Conservation (phyloP, 2,888 invertebrate species). For the Pseudococcus jackbeardsleyi region DNA sequence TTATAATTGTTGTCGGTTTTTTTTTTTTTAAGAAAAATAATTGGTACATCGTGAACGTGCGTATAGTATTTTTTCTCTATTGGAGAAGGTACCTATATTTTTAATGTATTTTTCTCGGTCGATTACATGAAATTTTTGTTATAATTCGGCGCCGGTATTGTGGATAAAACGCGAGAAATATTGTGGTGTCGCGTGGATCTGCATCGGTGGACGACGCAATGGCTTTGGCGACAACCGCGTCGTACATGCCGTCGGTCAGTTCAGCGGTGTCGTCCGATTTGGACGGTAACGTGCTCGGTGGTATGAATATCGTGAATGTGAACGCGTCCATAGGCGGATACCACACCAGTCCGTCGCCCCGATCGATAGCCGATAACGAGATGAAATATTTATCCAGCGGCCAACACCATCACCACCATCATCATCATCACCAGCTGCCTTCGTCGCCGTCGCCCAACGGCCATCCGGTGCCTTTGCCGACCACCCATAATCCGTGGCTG, state of each 20-base stretch:
- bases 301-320: constrained; percentile 71
- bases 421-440: constrained; percentile 78
- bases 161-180: constrained; percentile 14
- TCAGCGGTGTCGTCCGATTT: constrained; percentile 79
- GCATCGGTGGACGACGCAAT: constrained; percentile 31
- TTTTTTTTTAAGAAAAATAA: neutral
- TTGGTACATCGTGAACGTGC: neutral
- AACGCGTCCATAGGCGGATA: constrained; percentile 71
- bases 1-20: neutral
- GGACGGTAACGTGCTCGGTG: constrained; percentile 73
- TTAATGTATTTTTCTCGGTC: neutral
- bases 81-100: neutral
- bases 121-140: neutral
- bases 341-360: constrained; percentile 85
- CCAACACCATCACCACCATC: constrained; percentile 84
- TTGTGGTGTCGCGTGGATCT: constrained; percentile 48
- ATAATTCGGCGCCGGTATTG: neutral
- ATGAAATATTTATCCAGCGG: constrained; percentile 92
- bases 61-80: neutral
- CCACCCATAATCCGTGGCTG: constrained; percentile 84
- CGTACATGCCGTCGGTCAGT: constrained; percentile 85
- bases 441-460: constrained; percentile 79
- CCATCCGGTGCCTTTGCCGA: constrained; percentile 74
- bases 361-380: constrained; percentile 88
- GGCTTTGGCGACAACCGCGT: constrained; percentile 84